phyloP scores from a whole-genome alignment of 2,113 vertebrate species.

The Erpornis zantholeuca region DNA sequence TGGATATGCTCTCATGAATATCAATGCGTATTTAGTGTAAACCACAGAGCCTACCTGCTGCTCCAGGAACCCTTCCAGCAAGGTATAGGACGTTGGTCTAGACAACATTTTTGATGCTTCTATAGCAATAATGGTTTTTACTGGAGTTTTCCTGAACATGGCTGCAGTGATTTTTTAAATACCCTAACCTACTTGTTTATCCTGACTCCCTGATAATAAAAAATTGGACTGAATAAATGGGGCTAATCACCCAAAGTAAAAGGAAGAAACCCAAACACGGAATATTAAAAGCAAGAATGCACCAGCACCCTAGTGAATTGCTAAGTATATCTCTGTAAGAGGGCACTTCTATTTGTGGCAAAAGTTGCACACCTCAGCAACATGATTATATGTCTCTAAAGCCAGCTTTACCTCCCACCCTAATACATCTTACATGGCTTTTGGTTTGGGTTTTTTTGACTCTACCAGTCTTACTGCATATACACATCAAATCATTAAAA shows the following conservation, averaged over 20 bases:
- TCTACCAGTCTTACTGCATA: not conserved
- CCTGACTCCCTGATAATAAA: not conserved
- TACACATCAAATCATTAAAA: not conserved
- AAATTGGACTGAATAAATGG: not conserved
- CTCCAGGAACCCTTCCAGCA: not conserved
- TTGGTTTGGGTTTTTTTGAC: not conserved
- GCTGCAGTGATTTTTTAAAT: not conserved
- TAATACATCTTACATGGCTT: not conserved
- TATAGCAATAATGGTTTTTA: not conserved
- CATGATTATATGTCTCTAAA: not conserved
- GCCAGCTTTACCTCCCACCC: not conserved
- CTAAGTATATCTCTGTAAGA: not conserved
- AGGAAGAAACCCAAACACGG: not conserved
- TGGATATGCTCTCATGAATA: not conserved
- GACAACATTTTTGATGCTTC: not conserved
- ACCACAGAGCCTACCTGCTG: not conserved
- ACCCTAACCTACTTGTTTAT: not conserved
- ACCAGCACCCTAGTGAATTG: not conserved
- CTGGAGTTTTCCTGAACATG: not conserved
- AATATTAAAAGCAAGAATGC: not conserved
- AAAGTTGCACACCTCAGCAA: not conserved
- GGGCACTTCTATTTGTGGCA: not conserved
- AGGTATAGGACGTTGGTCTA: not conserved
- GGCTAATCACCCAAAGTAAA: not conserved
- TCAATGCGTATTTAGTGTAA: rapidly evolving